These are phyloP conservation scores for Zoanthus solanderi DNA, from an alignment of 92 coral and sea anemone species.

Conservation along the genomic window DNA sequence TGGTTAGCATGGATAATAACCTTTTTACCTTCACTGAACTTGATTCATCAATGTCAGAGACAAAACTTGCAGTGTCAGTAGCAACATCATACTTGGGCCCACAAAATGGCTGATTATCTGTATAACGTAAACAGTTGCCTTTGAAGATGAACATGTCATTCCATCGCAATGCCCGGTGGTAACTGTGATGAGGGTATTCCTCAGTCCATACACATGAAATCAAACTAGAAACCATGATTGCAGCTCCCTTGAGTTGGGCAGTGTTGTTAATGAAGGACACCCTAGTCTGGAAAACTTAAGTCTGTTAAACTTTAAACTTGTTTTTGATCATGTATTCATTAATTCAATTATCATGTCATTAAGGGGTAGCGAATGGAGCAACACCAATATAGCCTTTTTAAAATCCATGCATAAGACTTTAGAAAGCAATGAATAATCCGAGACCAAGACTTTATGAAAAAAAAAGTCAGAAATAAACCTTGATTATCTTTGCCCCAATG, in stretches of 20 bases:
- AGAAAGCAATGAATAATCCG: too few relatives aligned
- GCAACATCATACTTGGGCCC: constrained; percentile 84
- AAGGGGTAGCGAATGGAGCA: too few relatives aligned
- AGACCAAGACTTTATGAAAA: too few relatives aligned
- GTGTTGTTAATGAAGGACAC: constrained; percentile 81
- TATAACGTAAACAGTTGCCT: constrained; percentile 67
- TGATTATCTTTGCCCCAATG: too few relatives aligned
- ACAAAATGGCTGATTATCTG: constrained; percentile 23
- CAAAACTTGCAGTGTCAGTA: constrained; percentile 73
- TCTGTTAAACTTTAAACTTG: too few relatives aligned
- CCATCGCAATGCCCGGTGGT: constrained; percentile 83
- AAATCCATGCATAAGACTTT: too few relatives aligned
- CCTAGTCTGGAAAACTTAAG: constrained; percentile 65
- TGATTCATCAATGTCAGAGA: background rate
- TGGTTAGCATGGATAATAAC: too few relatives aligned
- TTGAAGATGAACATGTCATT: constrained; percentile 69
- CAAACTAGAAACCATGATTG: constrained; percentile 78
- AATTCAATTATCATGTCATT: too few relatives aligned
- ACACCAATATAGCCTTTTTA: too few relatives aligned
- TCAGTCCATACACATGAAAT: constrained; percentile 88
- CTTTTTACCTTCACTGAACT: constrained; percentile 20
- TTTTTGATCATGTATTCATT: too few relatives aligned
- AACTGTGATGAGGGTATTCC: constrained; percentile 69
- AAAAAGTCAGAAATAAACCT: too few relatives aligned
- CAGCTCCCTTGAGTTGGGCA: constrained; percentile 91